These are phyloP conservation scores for Euspilapteryx auroguttella DNA, from an alignment of 2,888 invertebrate genomes.

Conservation along the genomic window DNA sequence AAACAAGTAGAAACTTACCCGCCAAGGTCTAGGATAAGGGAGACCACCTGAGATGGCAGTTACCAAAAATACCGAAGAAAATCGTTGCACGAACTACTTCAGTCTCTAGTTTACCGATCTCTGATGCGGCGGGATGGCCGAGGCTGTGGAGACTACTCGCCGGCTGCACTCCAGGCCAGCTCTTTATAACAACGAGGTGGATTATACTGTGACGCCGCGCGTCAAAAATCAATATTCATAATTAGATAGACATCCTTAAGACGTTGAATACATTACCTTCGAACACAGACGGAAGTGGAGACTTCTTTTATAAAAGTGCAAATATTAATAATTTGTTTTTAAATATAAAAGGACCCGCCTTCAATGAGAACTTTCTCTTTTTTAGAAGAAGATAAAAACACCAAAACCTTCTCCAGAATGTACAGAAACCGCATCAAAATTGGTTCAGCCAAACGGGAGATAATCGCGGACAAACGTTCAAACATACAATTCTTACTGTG, in stretches of 20 bases:
- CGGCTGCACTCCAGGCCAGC: conserved; percentile 12
- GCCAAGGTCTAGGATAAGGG: conserved; percentile 18
- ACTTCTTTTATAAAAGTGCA: no score
- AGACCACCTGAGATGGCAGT: conserved; percentile 37
- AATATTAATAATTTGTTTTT: no score
- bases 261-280: conserved; percentile 38
- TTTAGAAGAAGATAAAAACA: no score
- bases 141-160: conserved; percentile 50
- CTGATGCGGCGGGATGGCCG: conserved; percentile 28
- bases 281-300: no score
- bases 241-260: conserved; percentile 46
- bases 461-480: no score
- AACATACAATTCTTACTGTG: no score
- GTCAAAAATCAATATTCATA: conserved; percentile 53
- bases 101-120: conserved; percentile 51
- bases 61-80: conserved; percentile 59
- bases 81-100: conserved; percentile 59
- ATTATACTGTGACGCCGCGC: conserved; percentile 31
- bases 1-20: conserved; percentile 5
- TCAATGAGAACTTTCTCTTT: no score
- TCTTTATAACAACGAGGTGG: conserved; percentile 40
- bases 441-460: no score
- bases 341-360: no score
- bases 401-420: no score
- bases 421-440: no score